Evolutionary conservation across 1,140 invertebrate genomes (phyloP).

Genomic region (Eupeodes corollae): DNA sequence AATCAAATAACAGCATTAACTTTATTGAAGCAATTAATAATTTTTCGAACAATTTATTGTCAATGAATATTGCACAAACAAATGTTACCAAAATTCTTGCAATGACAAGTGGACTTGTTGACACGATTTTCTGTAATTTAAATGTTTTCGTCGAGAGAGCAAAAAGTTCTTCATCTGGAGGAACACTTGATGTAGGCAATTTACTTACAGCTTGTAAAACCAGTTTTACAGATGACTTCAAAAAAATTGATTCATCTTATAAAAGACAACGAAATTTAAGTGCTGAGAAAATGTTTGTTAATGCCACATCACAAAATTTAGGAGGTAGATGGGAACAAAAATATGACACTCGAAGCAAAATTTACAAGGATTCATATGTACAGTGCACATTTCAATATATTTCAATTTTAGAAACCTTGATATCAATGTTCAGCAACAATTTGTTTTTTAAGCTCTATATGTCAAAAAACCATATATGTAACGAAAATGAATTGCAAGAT

Average conservation of each 20-base stretch:
- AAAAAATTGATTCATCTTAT: neutral
- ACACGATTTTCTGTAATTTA: too few relatives aligned
- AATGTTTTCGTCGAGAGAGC: too few relatives aligned
- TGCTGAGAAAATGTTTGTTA: neutral
- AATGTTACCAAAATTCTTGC: too few relatives aligned
- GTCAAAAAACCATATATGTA: constrained; percentile 3
- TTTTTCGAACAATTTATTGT: too few relatives aligned
- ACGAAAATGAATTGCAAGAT: neutral
- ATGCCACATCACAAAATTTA: neutral
- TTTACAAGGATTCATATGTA: neutral
- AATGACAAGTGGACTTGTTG: too few relatives aligned
- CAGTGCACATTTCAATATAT: constrained; percentile 2
- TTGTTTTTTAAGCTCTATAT: neutral
- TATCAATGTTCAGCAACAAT: neutral
- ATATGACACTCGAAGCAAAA: neutral
- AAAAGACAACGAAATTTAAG: neutral
- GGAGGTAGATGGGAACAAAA: neutral
- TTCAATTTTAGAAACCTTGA: neutral
- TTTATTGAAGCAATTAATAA: too few relatives aligned
- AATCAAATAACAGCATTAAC: too few relatives aligned
- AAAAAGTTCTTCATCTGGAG: too few relatives aligned
- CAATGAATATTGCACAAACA: too few relatives aligned
- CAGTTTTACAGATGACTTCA: neutral
- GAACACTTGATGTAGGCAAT: too few relatives aligned
- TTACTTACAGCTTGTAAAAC: too few relatives aligned